Conservation (phyloP, 2,113 vertebrate genomes). For the Syrmaticus mikado region DNA sequence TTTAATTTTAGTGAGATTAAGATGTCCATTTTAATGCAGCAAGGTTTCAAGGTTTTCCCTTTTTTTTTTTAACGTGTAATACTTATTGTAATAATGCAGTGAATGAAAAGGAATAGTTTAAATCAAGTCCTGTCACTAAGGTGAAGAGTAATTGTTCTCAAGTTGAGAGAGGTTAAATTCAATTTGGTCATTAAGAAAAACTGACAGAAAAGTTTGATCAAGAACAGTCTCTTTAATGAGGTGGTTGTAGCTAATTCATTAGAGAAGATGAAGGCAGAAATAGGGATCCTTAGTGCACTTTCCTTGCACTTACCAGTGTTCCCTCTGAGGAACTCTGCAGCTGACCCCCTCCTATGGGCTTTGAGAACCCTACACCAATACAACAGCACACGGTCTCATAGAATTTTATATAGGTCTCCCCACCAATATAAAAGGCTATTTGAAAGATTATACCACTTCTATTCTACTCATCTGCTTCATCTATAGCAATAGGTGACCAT, state of each 20-base stretch:
- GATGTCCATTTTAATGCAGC: not conserved
- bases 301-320: not conserved
- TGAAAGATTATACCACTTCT: not conserved
- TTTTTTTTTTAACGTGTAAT: not conserved
- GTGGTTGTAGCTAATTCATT: not conserved
- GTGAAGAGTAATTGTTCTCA: not conserved
- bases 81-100: not conserved
- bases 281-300: not conserved
- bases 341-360: not conserved
- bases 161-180: conserved; percentile 25
- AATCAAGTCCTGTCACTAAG: conserved; percentile 20
- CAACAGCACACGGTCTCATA: not conserved
- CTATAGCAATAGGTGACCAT: not conserved
- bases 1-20: not conserved
- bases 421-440: not conserved
- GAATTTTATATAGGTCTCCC: not conserved
- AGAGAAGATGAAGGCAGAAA: not conserved
- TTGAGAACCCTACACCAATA: not conserved
- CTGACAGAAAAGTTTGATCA: conserved; percentile 39
- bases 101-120: conserved; percentile 13
- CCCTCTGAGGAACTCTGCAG: not conserved
- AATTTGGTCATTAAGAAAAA: conserved; percentile 35
- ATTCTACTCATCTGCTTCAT: not conserved
- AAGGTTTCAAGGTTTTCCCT: not conserved
- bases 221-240: not conserved